Base-by-base conservation (phyloP, 1,140 invertebrate species). In the Leptinotarsa undecemlineata region DNA sequence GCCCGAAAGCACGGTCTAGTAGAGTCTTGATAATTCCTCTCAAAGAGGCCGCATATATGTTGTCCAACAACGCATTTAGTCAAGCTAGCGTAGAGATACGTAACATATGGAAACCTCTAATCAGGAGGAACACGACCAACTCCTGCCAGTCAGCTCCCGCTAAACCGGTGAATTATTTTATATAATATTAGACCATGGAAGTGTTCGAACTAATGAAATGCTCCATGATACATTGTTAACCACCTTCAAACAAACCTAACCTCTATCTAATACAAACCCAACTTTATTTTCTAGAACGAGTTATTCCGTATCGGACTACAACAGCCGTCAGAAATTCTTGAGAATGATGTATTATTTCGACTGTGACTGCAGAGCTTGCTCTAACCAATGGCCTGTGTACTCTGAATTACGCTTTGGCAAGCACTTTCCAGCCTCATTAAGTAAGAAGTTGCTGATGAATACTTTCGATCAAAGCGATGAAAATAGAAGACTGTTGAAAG, bases 331-430 rank as follows among this genome's bases (percentile, higher is more conserved):
- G n/a, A 0, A 8, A 42, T 57, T 57, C 15, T 19, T 57, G 51
- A 57, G n/a, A n/a, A 14, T 13, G 13, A 15, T 57, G 81, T 98
- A 97, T 84, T 94, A 91, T 82, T 97, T 98, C 83, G 85, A 86
- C 6, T 98, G 96, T 83, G 80, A 87, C 6, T 98, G 96, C 86
- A 85, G 89, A 67, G 91, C 94, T n/a, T 98, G 96, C 84, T 72
- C 85, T 5, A 84, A 90, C 66, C 87, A 94, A 75, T 95, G 93
- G 91, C 92, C 93, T 3, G 85, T 85, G 1, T 94, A 92, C 81
- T 76, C 83, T 0, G 81, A 87, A 1, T 81, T 89, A 75, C 73
- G 51, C 60, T 19, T 48, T 4, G 75, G 75, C n/a, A 57, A 57
- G n/a, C 51, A 57, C 4, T 57, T 17, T 4, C 51, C 51, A 15